Evolutionary conservation across 2,797 vertebrate species (phyloP).

Genomic region (Selene dorsalis): DNA sequence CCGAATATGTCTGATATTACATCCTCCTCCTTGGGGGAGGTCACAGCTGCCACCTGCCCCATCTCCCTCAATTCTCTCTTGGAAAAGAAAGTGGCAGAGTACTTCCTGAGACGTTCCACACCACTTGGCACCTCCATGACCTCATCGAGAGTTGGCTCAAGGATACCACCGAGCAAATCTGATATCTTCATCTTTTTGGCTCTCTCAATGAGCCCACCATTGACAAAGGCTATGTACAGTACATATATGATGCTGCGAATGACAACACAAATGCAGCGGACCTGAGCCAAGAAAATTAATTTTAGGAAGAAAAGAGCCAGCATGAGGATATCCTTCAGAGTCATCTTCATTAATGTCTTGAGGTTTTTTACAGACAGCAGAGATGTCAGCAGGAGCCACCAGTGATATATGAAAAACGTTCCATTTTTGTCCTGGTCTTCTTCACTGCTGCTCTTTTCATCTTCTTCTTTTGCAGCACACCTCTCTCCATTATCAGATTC

Average conservation of each 20-base stretch:
- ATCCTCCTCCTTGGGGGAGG: constrained; percentile 86
- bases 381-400: constrained; percentile 81
- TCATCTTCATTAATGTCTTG: constrained; percentile 90
- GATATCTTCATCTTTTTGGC: constrained; percentile 90
- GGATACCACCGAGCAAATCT: constrained; percentile 90
- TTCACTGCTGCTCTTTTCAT: constrained; percentile 75
- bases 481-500: constrained; percentile 85
- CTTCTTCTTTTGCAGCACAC: constrained; percentile 78
- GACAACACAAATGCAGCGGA: constrained; percentile 79
- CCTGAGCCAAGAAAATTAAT: constrained; percentile 78
- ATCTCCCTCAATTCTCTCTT: constrained; percentile 80
- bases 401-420: constrained; percentile 81
- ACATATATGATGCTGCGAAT: constrained; percentile 84
- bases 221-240: constrained; percentile 87
- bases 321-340: constrained; percentile 85
- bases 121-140: constrained; percentile 84
- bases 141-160: constrained; percentile 94
- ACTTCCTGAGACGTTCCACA: constrained; percentile 67
- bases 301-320: constrained; percentile 82
- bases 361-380: constrained; percentile 89
- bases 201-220: constrained; percentile 89
- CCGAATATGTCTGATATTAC: constrained; percentile 93
- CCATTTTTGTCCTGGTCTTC: constrained; percentile 69
- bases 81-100: constrained; percentile 73
- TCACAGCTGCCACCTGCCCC: constrained; percentile 71